Conservation (phyloP, 2,888 invertebrate genomes). For the Kryphioiulus occultus region DNA sequence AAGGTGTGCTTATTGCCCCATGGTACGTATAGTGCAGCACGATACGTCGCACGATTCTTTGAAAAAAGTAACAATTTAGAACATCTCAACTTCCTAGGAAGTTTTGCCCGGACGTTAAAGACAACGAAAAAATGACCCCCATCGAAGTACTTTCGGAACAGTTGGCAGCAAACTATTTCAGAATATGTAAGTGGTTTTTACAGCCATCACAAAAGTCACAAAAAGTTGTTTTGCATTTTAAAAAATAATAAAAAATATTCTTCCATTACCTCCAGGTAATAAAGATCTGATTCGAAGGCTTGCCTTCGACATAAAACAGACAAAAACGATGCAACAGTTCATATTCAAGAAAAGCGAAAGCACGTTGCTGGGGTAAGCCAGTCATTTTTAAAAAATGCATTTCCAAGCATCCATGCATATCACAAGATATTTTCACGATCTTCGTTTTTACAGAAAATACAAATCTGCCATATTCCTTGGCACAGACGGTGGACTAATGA, state of each 20-base stretch:
- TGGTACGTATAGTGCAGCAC: too few species aligned
- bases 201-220: too few species aligned
- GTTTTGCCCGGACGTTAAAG: neutral
- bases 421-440: neutral
- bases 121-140: neutral
- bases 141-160: neutral
- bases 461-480: slow-evolving; percentile 54
- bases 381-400: neutral
- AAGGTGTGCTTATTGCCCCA: too few species aligned
- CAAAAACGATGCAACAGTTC: neutral
- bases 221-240: too few species aligned
- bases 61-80: too few species aligned
- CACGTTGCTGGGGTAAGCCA: neutral
- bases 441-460: neutral
- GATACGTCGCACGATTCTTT: too few species aligned
- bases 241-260: too few species aligned
- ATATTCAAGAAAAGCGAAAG: neutral
- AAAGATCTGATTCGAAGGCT: neutral
- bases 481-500: slow-evolving; percentile 55
- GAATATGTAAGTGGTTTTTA: neutral
- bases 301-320: neutral
- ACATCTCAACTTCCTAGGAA: neutral
- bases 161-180: neutral
- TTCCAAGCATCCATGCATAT: neutral
- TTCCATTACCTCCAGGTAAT: neutral